Evolutionary conservation across 2,797 vertebrate species (phyloP).

Genomic region (Synaphobranchus kaupii): DNA sequence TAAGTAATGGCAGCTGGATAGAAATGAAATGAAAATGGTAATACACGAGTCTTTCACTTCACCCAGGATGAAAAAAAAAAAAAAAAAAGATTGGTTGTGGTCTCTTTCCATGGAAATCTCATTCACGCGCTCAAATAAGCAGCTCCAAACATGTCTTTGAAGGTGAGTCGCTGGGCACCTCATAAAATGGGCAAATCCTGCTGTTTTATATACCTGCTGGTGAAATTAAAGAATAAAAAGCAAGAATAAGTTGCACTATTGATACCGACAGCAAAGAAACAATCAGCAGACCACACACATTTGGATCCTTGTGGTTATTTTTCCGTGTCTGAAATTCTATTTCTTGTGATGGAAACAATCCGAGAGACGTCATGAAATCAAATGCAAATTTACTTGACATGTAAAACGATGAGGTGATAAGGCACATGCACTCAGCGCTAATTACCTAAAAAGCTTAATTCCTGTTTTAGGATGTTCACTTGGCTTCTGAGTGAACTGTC

Average conservation of each 20-base stretch:
- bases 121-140: background rate
- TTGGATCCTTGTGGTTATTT: background rate
- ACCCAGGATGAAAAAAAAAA: background rate
- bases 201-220: background rate
- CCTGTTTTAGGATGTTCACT: background rate
- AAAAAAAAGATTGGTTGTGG: background rate
- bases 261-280: background rate
- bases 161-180: background rate
- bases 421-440: no score
- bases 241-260: background rate
- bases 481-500: background rate
- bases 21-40: constrained; percentile 10
- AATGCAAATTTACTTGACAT: background rate
- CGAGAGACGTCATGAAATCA: background rate
- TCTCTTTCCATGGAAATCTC: background rate
- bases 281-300: background rate
- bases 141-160: background rate
- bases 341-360: background rate
- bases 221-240: background rate
- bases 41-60: background rate
- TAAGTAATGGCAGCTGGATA: background rate
- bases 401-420: background rate
- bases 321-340: background rate
- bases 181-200: background rate
- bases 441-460: background rate